Base-by-base conservation (phyloP, 2,113 vertebrate genomes). In the Phainopepla nitens region DNA sequence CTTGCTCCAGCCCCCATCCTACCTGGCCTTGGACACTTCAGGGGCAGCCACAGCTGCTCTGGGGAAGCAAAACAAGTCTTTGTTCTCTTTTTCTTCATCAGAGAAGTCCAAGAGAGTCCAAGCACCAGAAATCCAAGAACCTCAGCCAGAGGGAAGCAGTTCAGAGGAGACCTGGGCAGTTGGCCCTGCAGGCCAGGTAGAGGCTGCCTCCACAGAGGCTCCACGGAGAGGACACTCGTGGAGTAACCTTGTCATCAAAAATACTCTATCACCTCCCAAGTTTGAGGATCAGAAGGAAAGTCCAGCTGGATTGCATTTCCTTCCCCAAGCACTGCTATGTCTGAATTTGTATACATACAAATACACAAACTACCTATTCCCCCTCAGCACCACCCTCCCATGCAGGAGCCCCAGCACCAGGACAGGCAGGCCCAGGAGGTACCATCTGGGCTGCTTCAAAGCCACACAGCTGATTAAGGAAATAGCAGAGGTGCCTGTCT, bases 401-500 rank as follows among this genome's bases (percentile, higher is more conserved):
- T 44, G 89, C 82, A n/a, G 33, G 14, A 70, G 72, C 72, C 80
- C 20, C 69, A 51, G 75, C 60, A 44, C 21, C 50, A 25, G 51
- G 79, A 58, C 27, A 80, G 75, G 61, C 53, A 70, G 64, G 72
- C 72, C 35, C 2, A 62, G 51, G 16, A 94, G 94, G 96, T 95
- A 94, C 23, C 66, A 94, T 97, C 94, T 76, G 92, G 54, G 51
- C 5, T 60, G 61, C 87, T 87, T 96, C 91, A 97, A 96, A 97
- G 93, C 42, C 69, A 49, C 0, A 0, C 35, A 84, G 56, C 60
- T 7, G 16, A 83, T 92, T 90, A 94, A 68, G 83, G 35, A 89
- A 90, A 92, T 17, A 70, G 64, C 79, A 91, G 79, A 86, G 68
- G 58, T 86, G 88, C 50, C 77, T 97, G 96, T 96, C 95, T 96